These are phyloP conservation scores for Mormyrus iriodes DNA, from an alignment of 2,113 vertebrate species.

Conservation along the genomic window DNA sequence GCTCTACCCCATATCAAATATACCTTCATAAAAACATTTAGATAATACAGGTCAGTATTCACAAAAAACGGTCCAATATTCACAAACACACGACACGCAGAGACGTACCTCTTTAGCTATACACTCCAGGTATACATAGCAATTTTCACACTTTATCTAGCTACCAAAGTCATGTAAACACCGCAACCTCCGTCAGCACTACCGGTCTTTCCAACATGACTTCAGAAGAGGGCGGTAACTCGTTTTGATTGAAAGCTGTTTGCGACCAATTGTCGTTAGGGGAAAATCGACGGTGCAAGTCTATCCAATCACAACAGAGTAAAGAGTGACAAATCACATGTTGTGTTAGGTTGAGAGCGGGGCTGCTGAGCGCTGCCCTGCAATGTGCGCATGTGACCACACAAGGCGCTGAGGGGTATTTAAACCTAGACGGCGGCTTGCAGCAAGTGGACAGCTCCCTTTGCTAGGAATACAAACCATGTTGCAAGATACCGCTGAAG, in stretches of 20 bases:
- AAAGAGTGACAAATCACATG: not conserved
- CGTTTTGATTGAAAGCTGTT: conserved; percentile 18
- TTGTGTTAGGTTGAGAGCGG: conserved; percentile 19
- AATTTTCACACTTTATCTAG: conserved; percentile 1
- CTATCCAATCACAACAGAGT: conserved; percentile 44
- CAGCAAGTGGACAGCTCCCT: conserved; percentile 45
- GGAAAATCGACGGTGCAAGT: not conserved
- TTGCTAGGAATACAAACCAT: not conserved
- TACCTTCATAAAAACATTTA: not conserved
- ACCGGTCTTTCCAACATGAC: conserved; percentile 27
- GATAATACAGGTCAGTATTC: not conserved
- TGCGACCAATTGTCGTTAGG: conserved; percentile 38
- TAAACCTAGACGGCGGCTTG: conserved; percentile 46
- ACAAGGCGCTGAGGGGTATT: conserved; percentile 52
- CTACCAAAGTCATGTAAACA: conserved; percentile 20
- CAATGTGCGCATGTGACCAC: conserved; percentile 50
- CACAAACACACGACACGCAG: not conserved
- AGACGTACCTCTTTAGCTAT: conserved; percentile 20
- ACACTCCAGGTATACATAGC: conserved; percentile 16
- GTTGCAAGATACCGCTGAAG: conserved; percentile 1
- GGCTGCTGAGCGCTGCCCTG: conserved; percentile 36
- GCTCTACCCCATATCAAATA: not conserved
- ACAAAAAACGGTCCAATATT: too few species aligned
- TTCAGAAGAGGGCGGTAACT: not conserved
- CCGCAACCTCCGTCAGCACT: conserved; percentile 15